phyloP scores from a whole-genome alignment of 2,888 invertebrate genomes.

The Panzeria rudis region DNA sequence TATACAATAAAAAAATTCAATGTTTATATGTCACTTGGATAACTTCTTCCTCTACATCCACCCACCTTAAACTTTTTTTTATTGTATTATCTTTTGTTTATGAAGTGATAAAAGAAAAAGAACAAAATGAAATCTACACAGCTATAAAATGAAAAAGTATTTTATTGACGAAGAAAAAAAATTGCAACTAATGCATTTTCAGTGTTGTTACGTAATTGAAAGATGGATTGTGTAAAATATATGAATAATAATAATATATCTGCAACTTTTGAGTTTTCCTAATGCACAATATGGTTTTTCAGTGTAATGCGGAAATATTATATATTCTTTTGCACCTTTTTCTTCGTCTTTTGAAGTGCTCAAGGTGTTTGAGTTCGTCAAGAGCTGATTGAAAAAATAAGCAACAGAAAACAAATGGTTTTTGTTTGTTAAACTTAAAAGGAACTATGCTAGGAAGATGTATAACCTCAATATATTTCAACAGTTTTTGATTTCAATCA shows the following conservation, averaged over 20 bases:
- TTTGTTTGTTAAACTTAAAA: conserved; percentile 39
- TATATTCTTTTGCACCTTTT: conserved; percentile 17
- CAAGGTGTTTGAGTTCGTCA: conserved; percentile 59
- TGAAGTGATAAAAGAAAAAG: conserved; percentile 34
- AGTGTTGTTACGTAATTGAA: conserved; percentile 71
- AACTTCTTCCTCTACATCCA: background rate
- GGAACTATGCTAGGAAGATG: conserved; percentile 19
- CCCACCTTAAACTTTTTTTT: conserved; percentile 4
- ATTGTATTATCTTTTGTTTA: conserved; percentile 30
- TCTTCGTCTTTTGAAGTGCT: conserved; percentile 42
- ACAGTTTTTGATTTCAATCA: too few species aligned
- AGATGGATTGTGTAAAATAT: conserved; percentile 65
- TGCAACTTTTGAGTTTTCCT: conserved; percentile 14
- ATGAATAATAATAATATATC: conserved; percentile 48
- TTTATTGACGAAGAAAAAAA: conserved; percentile 55
- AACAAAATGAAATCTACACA: conserved; percentile 6
- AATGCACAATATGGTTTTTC: conserved; percentile 54
- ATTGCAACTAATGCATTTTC: conserved; percentile 72
- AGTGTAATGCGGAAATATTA: conserved; percentile 58
- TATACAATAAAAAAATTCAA: background rate
- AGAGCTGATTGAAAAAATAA: conserved; percentile 27
- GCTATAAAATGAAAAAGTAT: conserved; percentile 42
- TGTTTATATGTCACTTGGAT: conserved; percentile 22
- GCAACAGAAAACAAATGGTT: conserved; percentile 3
- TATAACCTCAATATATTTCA: conserved; percentile 53